Evolutionary conservation across 2,888 invertebrate genomes (phyloP).

Genomic region (Phortica magna): DNA sequence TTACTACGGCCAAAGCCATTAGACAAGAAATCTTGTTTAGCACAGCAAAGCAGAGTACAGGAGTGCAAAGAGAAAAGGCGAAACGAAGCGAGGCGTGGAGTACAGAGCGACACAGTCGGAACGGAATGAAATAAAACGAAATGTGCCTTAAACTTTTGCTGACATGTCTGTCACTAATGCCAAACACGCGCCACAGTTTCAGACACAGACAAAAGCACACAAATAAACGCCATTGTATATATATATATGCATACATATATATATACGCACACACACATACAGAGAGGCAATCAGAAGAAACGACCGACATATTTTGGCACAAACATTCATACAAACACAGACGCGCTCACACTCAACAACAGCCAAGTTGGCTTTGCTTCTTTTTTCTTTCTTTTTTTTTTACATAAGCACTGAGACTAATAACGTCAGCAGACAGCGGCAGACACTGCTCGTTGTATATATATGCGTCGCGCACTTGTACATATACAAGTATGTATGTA

Average conservation of each 20-base stretch:
- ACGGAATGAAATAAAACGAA: slow-evolving; percentile 39
- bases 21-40: too few relatives aligned
- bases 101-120: neutral
- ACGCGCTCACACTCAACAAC: neutral
- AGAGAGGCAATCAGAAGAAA: neutral
- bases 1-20: too few relatives aligned
- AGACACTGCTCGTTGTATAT: slow-evolving; percentile 43
- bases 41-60: too few relatives aligned
- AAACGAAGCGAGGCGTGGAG: too few relatives aligned
- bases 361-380: neutral
- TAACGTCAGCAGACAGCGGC: slow-evolving; percentile 59
- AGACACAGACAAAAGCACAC: slow-evolving; percentile 58
- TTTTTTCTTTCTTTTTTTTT: slow-evolving; percentile 41
- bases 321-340: slow-evolving; percentile 46
- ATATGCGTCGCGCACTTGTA: neutral
- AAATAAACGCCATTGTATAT: slow-evolving; percentile 16
- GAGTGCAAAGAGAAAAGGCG: too few relatives aligned
- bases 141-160: slow-evolving; percentile 72
- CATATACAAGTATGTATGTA: slow-evolving; percentile 1
- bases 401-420: slow-evolving; percentile 52
- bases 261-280: neutral
- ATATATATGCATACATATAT: slow-evolving; percentile 27
- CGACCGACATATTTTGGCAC: slow-evolving; percentile 58
- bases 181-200: slow-evolving; percentile 72
- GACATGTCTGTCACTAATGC: slow-evolving; percentile 73